Evolutionary conservation across 2,888 invertebrate genomes (phyloP), one percentile per base, ranked within the genome.

Genomic region (Barypeithes pellucidus): DNA sequence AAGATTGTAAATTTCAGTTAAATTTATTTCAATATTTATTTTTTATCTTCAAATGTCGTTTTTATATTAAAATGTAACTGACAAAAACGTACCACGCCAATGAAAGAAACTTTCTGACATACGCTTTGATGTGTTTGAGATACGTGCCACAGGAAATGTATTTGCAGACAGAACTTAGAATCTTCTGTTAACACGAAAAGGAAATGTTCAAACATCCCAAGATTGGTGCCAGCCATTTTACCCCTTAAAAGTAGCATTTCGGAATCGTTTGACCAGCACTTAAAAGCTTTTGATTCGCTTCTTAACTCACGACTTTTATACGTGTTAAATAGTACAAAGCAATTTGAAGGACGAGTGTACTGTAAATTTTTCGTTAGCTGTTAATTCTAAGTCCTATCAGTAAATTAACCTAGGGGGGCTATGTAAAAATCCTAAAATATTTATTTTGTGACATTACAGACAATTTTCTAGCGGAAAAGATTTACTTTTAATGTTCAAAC

Each of bases 71-170:
- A 39, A 39, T 36, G 3, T 36, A 8, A 36, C 36, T 36, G 36
- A 45, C 3, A 39, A 39, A 50, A 50, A 2, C 22, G 18, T 47
- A 24, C 50, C 12, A 36, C 71, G 60, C 66, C 71, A 71, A 66
- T 71, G 71, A 39, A n/a, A 29, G 52, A 24, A 68, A 63, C 68
- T 20, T 45, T 73, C 65, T 52, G 60, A 62, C 63, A 57, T 67
- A 73, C 73, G 16, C 43, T 75, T 72, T 73, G 76, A 78, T 78
- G 77, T 78, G 76, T 77, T 78, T 78, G 72, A 77, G 76, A 77
- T 77, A 78, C 77, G 77, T 78, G 77, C 75, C 69, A 74, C 73
- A 75, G 77, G 76, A 78, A 78, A 77, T 77, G 77, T 75, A 76
- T 77, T 77, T 76, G 75, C 73, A 74, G 76, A 74, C 76, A 72